A percentile compares a stretch with the other conserved stretches of the same genome.
phyloP scores from a whole-genome alignment of 2,113 vertebrate genomes.

The Mormyrus iriodes region DNA sequence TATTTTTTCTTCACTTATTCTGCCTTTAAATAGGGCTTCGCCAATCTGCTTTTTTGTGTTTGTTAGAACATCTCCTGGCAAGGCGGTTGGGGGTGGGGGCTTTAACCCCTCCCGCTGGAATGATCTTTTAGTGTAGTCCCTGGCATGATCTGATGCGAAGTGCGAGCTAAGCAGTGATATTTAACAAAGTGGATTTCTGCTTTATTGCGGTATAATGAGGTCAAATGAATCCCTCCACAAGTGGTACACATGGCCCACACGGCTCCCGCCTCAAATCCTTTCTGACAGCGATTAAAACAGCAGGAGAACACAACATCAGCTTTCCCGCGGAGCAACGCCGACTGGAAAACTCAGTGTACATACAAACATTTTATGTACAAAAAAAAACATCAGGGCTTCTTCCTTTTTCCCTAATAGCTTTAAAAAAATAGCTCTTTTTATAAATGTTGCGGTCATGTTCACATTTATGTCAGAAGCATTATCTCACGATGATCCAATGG shows the following conservation, averaged over 20 bases:
- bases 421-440: neutral
- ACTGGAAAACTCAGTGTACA: slow-evolving; percentile 53
- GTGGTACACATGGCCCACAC: slow-evolving; percentile 93
- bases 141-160: slow-evolving; percentile 87
- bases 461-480: neutral
- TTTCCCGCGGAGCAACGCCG: slow-evolving; percentile 71
- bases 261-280: slow-evolving; percentile 87
- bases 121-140: slow-evolving; percentile 83
- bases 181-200: slow-evolving; percentile 97
- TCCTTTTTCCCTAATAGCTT: neutral
- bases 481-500: neutral
- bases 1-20: slow-evolving; percentile 95
- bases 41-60: slow-evolving; percentile 77
- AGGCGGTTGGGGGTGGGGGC: slow-evolving; percentile 57
- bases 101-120: slow-evolving; percentile 68
- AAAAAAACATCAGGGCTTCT: slow-evolving; percentile 22
- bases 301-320: slow-evolving; percentile 83
- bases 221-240: slow-evolving; percentile 96
- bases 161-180: slow-evolving; percentile 87
- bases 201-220: slow-evolving; percentile 99
- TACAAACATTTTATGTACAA: slow-evolving; percentile 14
- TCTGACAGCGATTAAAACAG: slow-evolving; percentile 95
- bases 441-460: neutral
- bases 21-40: slow-evolving; percentile 96
- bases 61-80: slow-evolving; percentile 98